phyloP scores from a whole-genome alignment of 2,797 vertebrate species.

The Synanceia verrucosa region DNA sequence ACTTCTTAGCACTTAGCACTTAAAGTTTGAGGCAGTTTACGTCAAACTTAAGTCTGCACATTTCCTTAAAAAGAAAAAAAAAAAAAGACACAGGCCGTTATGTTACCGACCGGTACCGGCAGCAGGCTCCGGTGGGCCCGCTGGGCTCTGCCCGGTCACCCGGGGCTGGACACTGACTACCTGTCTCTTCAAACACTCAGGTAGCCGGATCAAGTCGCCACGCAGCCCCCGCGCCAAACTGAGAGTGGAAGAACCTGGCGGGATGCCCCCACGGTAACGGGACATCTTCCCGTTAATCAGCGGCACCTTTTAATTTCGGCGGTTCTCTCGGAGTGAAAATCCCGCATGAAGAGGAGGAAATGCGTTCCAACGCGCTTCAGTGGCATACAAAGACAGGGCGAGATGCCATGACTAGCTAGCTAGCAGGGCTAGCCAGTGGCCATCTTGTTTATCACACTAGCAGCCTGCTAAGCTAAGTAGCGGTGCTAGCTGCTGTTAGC shows the following conservation, averaged over 20 bases:
- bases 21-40: too few relatives aligned
- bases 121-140: not conserved
- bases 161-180: too few relatives aligned
- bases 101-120: not conserved
- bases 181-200: conserved; percentile 26
- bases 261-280: not conserved
- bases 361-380: not conserved
- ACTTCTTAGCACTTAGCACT: too few relatives aligned
- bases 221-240: conserved; percentile 44
- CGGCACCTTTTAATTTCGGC: not conserved
- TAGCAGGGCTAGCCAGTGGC: conserved; percentile 76
- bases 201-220: conserved; percentile 52
- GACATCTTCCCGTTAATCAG: not conserved
- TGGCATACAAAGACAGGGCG: conserved; percentile 74
- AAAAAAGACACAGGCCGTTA: too few relatives aligned
- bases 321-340: not conserved
- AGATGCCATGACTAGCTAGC: conserved; percentile 69
- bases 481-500: conserved; percentile 48
- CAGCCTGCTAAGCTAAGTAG: conserved; percentile 57
- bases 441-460: conserved; percentile 80
- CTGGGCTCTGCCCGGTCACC: too few relatives aligned
- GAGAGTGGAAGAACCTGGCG: conserved; percentile 47
- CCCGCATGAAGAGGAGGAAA: not conserved
- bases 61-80: too few relatives aligned
- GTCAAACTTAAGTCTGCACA: not conserved